phyloP scores from a whole-genome alignment of 2,797 vertebrate species.

The Streptopelia turtur region DNA sequence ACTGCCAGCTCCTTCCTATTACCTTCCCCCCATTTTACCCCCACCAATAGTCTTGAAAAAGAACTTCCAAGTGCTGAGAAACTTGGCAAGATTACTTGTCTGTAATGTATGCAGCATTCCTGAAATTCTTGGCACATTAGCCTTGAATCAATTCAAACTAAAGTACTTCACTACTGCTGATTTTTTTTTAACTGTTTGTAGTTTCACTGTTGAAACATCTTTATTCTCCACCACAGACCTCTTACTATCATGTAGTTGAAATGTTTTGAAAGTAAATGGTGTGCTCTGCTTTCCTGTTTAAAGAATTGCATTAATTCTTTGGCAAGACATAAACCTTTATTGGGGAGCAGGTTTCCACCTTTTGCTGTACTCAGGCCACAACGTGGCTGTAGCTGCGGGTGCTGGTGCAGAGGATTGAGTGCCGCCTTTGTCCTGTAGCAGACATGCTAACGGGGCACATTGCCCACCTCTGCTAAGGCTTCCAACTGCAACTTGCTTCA shows the following conservation, averaged over 20 bases:
- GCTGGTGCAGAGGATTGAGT: not conserved
- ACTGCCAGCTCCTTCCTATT: not conserved
- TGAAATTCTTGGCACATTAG: conserved; percentile 40
- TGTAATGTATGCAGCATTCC: conserved; percentile 50
- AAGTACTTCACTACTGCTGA: not conserved
- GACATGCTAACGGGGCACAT: not conserved
- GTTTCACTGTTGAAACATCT: not conserved
- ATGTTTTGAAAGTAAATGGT: not conserved
- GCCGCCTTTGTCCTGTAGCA: not conserved
- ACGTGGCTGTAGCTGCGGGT: not conserved
- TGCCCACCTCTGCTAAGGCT: not conserved
- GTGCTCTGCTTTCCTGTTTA: not conserved
- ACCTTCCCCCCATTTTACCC: not conserved
- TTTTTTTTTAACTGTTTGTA: not conserved
- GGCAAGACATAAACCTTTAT: not conserved
- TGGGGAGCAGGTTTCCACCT: not conserved
- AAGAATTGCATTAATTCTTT: not conserved
- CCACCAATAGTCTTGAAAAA: not conserved
- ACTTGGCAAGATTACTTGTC: not conserved
- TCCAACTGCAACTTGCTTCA: not conserved
- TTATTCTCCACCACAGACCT: not conserved
- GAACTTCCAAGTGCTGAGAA: not conserved
- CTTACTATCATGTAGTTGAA: not conserved
- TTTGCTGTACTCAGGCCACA: not conserved
- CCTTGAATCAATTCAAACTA: not conserved